Base-by-base conservation (phyloP, 1,140 invertebrate genomes). In the Varroa destructor region DNA sequence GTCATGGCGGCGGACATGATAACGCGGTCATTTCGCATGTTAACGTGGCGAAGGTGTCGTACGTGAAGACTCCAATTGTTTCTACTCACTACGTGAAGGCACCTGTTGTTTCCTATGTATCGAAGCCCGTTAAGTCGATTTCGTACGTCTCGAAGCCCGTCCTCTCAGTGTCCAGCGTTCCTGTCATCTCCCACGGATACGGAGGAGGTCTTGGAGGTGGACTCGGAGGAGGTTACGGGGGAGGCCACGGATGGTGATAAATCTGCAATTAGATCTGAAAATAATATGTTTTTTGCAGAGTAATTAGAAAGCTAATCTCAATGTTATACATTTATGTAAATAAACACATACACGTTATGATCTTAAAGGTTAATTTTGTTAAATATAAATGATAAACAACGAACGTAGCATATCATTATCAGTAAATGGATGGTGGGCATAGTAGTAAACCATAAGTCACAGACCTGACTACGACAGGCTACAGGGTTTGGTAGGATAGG, bases 111-210 rank as follows among this genome's bases (percentile, higher is more conserved):
- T 67, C 61, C 61, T 67, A 67, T 46, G 46, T 67, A 14, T 67
- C 61, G 61, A 14, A 67, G 37, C 61, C 61, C 1, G 61, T 67
- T 14, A 67, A 67, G 36, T 25, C 61, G 12, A 67, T 67, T 37
- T 67, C 61, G 61, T 67, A 67, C 61, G 61, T 67, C 2, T 67
- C 61, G 61, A 67, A 67, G 61, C 61, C 61, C 37, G 61, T 67
- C 3, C 12, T 67, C 3, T 67, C 61, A 2, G 61, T 67, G 5
- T 46, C 40, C 8, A 67, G 61, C 61, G 61, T 46, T 67, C 61
- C 61, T 46, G 46, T 67, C 61, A 67, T 67, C 61, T 67, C 61
- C 36, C 36, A 12, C 8, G 46, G 61, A 4, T 12, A 12, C 61
- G 40, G 46, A 40, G 61, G 61, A 5, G 25, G 25, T 6, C 25